Evolutionary conservation across 2,888 invertebrate species (phyloP).

Genomic region (Diarsia brunnea): DNA sequence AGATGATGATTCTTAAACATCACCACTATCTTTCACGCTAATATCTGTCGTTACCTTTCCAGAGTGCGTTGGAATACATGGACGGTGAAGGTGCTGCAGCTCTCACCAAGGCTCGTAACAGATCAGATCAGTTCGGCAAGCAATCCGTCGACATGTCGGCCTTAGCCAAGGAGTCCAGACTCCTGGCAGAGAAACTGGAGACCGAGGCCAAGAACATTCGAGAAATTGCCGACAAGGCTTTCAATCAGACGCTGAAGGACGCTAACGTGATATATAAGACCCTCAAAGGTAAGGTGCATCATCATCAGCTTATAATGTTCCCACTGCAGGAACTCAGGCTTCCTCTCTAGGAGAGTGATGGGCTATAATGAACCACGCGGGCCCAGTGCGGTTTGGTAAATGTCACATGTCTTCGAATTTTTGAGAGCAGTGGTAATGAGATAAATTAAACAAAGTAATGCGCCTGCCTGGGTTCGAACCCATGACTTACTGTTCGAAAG

Average conservation of each 20-base stretch:
- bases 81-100: conserved; percentile 96
- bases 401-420: too few species aligned
- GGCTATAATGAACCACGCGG: too few species aligned
- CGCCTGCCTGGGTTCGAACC: too few species aligned
- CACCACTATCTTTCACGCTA: neutral
- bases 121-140: conserved; percentile 96
- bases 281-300: conserved; percentile 68
- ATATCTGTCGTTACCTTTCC: conserved; percentile 14
- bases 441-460: too few species aligned
- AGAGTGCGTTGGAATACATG: conserved; percentile 94
- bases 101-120: conserved; percentile 94
- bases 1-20: neutral
- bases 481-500: too few species aligned
- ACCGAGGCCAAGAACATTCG: conserved; percentile 94
- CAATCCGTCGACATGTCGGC: conserved; percentile 98
- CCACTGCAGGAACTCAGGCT: too few species aligned
- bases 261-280: conserved; percentile 76
- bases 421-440: too few species aligned
- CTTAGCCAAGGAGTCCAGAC: conserved; percentile 96
- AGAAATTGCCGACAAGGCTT: conserved; percentile 94
- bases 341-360: too few species aligned
- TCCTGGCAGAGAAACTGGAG: conserved; percentile 94
- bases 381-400: too few species aligned
- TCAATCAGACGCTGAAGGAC: conserved; percentile 90
- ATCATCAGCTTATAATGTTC: too few species aligned